Evolutionary conservation across 2,113 vertebrate species (phyloP), one percentile per base, ranked within the genome.

Genomic region (Psittacula cyanocephala): DNA sequence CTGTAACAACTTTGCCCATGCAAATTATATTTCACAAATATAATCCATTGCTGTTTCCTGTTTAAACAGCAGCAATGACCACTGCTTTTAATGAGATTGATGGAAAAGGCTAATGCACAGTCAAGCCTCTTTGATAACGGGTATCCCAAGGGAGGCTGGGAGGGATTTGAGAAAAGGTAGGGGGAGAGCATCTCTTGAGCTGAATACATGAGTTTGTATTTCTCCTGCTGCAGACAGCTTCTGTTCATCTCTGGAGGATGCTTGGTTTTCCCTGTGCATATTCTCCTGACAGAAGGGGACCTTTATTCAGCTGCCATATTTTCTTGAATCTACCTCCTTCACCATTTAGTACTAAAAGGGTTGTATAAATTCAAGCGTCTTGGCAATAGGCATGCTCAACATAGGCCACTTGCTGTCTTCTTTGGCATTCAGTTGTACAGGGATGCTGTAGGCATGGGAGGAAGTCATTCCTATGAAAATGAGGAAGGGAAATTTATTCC

Each of bases 371-470:
- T 86, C 7, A 55, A 13, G 33, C 1, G 1, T 81, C n/a, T 49
- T 7, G 10, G 7, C 17, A 75, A 55, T 37, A 52, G 71, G n/a
- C 5, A 1, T 18, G 33, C 70, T 86, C n/a, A 81, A 33, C 60
- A 17, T 0, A 17, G 47, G 14, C 57, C 31, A 8, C 65, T 86
- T 13, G 0, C 49, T 76, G 5, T 29, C 70, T 49, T 39, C 8
- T 43, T 46, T 29, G 37, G n/a, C 9, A 6, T 72, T 80, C 13
- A 39, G 37, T 55, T 81, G 7, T 33, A 0, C 1, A 1, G 17
- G 37, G 20, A 17, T 52, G 43, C 62, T 71, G 71, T 37, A 50
- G 35, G 60, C 6, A 6, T 0, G 0, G 33, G 27, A 43, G 8
- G 31, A 63, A 49, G 27, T 47, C 44, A 4, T 5, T 90, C 44